Percentiles rank a stretch among this genome's conserved stretches.
phyloP scores from a whole-genome alignment of 2,888 invertebrate species.

The Selenia dentaria region DNA sequence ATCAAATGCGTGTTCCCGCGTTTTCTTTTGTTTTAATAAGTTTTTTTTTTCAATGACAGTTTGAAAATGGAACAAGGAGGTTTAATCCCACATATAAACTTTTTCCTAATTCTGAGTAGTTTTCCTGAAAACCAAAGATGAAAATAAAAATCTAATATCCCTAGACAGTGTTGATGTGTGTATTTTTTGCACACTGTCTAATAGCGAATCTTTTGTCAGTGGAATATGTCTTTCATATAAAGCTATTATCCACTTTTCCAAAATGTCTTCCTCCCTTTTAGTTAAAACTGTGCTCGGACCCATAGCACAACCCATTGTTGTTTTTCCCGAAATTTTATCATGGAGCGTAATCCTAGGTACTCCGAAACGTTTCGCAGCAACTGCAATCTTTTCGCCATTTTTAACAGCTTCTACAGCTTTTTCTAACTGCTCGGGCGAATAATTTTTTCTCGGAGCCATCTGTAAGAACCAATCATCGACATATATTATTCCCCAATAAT shows the following conservation, averaged over 20 bases:
- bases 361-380: slow-evolving; percentile 23
- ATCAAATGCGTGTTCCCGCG: too few species aligned
- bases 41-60: too few species aligned
- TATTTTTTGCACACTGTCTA: slow-evolving; percentile 37
- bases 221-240: slow-evolving; percentile 25
- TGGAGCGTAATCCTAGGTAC: slow-evolving; percentile 25
- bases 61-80: too few species aligned
- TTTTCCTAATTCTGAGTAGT: too few species aligned
- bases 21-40: too few species aligned
- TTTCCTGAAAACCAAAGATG: too few species aligned
- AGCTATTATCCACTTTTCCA: slow-evolving; percentile 28
- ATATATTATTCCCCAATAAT: not conserved
- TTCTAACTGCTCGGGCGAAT: slow-evolving; percentile 18
- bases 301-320: slow-evolving; percentile 26
- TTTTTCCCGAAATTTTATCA: slow-evolving; percentile 24
- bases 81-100: too few species aligned
- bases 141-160: too few species aligned
- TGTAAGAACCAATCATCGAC: slow-evolving; percentile 1
- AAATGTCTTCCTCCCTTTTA: slow-evolving; percentile 7
- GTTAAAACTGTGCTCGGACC: slow-evolving; percentile 22
- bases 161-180: too few species aligned
- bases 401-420: slow-evolving; percentile 24
- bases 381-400: slow-evolving; percentile 22
- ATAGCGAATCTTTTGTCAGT: slow-evolving; percentile 26
- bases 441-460: slow-evolving; percentile 27